phyloP scores from a whole-genome alignment of 2,888 invertebrate species.

The Acleris laterana region DNA sequence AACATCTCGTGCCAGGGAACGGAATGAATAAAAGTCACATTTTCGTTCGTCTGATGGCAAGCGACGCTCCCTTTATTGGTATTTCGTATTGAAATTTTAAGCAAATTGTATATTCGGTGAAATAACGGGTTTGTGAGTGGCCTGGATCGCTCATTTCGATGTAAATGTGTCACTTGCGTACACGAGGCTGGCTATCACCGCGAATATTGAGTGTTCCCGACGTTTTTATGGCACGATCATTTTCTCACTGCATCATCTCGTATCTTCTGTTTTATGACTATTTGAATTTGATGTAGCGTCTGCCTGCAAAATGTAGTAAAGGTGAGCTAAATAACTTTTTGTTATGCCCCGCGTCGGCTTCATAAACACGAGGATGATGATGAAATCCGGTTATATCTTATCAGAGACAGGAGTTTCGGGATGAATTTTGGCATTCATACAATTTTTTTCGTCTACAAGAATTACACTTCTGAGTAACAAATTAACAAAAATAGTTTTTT shows the following conservation, averaged over 20 bases:
- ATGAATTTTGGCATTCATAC: too few species aligned
- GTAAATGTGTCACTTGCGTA: conserved; percentile 55
- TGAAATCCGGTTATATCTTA: not conserved
- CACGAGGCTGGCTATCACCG: conserved; percentile 33
- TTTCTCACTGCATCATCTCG: conserved; percentile 35
- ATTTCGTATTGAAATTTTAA: conserved; percentile 66
- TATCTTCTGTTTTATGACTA: conserved; percentile 27
- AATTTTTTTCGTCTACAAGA: too few species aligned
- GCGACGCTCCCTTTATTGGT: conserved; percentile 49
- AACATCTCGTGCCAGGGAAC: conserved; percentile 50
- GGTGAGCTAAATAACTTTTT: conserved; percentile 5
- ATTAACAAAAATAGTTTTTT: too few species aligned
- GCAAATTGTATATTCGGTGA: conserved; percentile 62
- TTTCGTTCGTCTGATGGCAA: conserved; percentile 49
- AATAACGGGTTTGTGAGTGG: conserved; percentile 57
- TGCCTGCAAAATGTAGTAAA: not conserved
- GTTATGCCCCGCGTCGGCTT: not conserved
- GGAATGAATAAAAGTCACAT: conserved; percentile 64
- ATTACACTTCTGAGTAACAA: too few species aligned
- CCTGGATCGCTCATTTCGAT: conserved; percentile 62
- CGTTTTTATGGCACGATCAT: conserved; percentile 33
- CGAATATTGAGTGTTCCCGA: conserved; percentile 30
- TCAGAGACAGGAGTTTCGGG: not conserved
- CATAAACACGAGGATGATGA: not conserved
- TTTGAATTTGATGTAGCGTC: conserved; percentile 8